phyloP scores from a whole-genome alignment of 2,113 vertebrate species.

The Catharus bicknelli region DNA sequence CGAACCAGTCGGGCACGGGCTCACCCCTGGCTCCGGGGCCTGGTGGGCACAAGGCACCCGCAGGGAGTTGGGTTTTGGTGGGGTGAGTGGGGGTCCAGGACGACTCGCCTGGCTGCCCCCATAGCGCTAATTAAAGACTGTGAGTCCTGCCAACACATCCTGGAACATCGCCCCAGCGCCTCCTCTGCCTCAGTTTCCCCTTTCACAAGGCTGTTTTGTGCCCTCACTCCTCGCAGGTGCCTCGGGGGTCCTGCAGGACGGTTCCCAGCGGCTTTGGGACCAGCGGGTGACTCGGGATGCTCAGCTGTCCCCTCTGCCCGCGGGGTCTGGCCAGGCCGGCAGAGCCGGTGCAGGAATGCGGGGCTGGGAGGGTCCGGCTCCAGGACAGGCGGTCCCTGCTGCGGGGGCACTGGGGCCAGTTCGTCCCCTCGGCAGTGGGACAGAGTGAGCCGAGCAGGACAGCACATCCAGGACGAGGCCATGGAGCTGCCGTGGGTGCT shows the following conservation, averaged over 20 bases:
- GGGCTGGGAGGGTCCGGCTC: slow-evolving; percentile 3
- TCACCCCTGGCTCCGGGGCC: background rate
- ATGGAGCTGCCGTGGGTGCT: slow-evolving; percentile 27
- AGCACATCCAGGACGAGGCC: accelerated
- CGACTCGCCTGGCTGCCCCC: accelerated
- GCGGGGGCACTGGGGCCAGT: background rate
- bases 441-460: background rate
- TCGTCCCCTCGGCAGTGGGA: background rate
- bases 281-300: accelerated
- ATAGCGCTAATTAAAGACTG: accelerated
- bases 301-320: background rate
- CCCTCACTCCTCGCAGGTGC: accelerated
- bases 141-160: accelerated
- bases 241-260: accelerated
- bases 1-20: background rate
- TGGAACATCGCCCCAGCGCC: accelerated
- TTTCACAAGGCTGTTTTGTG: background rate
- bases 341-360: slow-evolving; percentile 36
- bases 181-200: background rate
- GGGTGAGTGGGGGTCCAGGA: accelerated
- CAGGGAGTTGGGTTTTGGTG: background rate
- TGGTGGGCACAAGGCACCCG: accelerated
- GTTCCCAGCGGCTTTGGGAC: background rate
- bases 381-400: background rate
- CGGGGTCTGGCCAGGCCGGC: background rate